Evolutionary conservation across 2,113 vertebrate species (phyloP).

Genomic region (Pseudorasbora parva): DNA sequence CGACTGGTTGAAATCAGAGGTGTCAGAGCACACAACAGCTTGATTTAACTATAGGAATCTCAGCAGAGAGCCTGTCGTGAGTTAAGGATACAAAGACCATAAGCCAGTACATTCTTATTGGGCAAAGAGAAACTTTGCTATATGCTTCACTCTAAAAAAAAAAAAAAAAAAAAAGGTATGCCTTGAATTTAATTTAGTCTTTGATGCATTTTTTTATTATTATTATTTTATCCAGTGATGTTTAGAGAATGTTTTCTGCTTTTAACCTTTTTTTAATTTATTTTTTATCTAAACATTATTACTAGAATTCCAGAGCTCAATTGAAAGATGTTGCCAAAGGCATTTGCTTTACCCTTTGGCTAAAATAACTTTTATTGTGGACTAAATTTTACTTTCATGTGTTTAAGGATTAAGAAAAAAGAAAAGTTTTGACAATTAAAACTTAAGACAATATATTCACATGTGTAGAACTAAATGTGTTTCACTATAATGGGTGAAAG

Average conservation of each 20-base stretch:
- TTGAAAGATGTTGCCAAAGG: not conserved
- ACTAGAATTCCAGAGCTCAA: not conserved
- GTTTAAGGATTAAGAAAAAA: too few relatives aligned
- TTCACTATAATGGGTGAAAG: too few relatives aligned
- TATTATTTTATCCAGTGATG: not conserved
- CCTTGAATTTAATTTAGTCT: not conserved
- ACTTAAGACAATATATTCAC: too few relatives aligned
- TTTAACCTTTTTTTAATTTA: too few relatives aligned
- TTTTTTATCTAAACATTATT: too few relatives aligned
- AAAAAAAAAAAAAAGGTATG: too few relatives aligned
- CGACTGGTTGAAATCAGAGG: conserved; percentile 44
- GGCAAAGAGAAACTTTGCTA: not conserved
- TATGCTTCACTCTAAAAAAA: not conserved
- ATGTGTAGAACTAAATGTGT: too few relatives aligned
- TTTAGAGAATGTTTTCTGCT: not conserved
- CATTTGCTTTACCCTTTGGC: not conserved
- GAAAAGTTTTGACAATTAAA: too few relatives aligned
- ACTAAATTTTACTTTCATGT: not conserved
- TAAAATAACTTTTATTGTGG: not conserved
- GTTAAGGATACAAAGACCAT: conserved; percentile 12
- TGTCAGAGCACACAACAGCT: conserved; percentile 51
- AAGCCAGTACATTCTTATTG: not conserved
- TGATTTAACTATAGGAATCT: conserved; percentile 50
- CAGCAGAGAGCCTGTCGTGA: not conserved
- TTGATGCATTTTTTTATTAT: not conserved